Base-by-base conservation (phyloP, 1,140 invertebrate species). In the Gryon sp. region DNA sequence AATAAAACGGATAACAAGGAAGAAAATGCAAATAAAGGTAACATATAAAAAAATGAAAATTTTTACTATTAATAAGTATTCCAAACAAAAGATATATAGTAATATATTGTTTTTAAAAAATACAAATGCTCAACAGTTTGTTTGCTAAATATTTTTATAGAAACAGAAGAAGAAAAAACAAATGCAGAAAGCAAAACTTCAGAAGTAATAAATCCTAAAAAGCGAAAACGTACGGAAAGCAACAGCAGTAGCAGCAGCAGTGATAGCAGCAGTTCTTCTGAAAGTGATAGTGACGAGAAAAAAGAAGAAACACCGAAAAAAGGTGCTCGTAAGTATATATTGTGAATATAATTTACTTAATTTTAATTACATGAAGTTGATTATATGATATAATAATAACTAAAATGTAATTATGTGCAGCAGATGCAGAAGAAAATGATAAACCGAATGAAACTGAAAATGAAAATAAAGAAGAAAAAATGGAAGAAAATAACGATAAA, bases 391-490 rank as follows among this genome's bases (percentile, higher is more conserved):
- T 24, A 24, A 3, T 7, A 24, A 24, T 24, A 24, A 4, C 3
- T 24, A 24, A 24, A 24, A 24, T 4, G 7, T 12, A 34, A 34
- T 11, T 34, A 34, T 11, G 45, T 14, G 60, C 30, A 62, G 40
- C n/a, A 76, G 87, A 85, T 63, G 77, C 78, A 19, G 76, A 85
- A 14, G 84, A 90, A 38, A 84, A 81, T 40, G 50, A 60, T 76
- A 80, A 68, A n/a, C 20, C 9, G 20, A 82, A 80, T 41, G 87
- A 88, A 60, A 89, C 87, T 4, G 83, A 82, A 4, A 78, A 79
- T 2, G 83, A 88, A 57, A 86, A 88, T 19, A 43, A 79, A 65
- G 46, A 88, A 87, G 52, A 88, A 87, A 73, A 89, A 87, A 82
- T 83, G 12, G 80, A 82, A 3, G 81, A 87, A 20, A 62, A 78